A percentile compares a stretch with the other conserved stretches of the same genome.
phyloP scores from a whole-genome alignment of 2,113 vertebrate genomes.

The Prunella himalayana region DNA sequence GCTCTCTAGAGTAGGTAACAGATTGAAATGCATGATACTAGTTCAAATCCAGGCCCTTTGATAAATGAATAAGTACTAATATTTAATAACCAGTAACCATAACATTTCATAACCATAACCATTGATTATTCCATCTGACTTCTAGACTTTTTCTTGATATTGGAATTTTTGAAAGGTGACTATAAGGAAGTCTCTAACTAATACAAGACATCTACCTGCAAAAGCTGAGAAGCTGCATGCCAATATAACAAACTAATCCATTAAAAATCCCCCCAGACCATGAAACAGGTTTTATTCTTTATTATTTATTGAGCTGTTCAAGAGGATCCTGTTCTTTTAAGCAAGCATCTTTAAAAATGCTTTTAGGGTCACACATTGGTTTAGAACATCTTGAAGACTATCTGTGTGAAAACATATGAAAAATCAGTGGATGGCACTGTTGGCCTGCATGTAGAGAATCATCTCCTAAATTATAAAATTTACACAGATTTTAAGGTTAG shows the following conservation, averaged over 20 bases:
- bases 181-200: background rate
- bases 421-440: constrained; percentile 51
- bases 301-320: background rate
- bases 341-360: background rate
- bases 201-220: background rate
- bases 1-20: background rate
- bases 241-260: background rate
- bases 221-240: background rate
- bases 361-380: background rate
- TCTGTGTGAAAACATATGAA: background rate
- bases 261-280: background rate
- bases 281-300: background rate
- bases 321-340: background rate
- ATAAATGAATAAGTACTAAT: background rate
- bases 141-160: background rate
- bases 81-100: background rate
- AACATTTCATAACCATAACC: no score
- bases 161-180: background rate
- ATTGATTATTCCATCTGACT: background rate
- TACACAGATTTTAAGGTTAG: background rate
- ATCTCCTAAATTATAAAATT: background rate
- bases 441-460: background rate
- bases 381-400: background rate
- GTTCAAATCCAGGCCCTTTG: background rate
- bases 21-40: background rate